Base-by-base conservation (phyloP, 2,113 vertebrate species). In the Bucco capensis region DNA sequence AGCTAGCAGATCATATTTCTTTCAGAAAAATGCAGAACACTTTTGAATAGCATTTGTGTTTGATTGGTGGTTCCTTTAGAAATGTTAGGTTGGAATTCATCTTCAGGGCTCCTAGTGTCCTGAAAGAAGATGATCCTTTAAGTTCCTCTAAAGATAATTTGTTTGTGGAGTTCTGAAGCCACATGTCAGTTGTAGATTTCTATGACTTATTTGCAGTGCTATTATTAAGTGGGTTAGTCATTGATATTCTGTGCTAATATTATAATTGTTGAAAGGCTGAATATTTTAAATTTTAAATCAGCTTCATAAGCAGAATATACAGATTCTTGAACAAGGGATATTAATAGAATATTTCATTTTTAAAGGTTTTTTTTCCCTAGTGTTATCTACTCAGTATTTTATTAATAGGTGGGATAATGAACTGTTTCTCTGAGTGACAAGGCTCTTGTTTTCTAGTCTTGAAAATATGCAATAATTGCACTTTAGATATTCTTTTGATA, bases 41-140 rank as follows among this genome's bases (percentile, higher is more conserved):
- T 89, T 89, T 70, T 23, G 9, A 73, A 77, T 44, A 70, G 19
- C 42, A 23, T 91, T 93, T 87, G 9, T 50, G 13, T 89, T 90
- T 89, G 46, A 73, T 94, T 92, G 89, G 60, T 76, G 54, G 62
- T 79, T 89, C 19, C 21, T 74, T 13, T 51, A 6, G 49, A 71
- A 85, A 44, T 3, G 46, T 58, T 27, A 51, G 16, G 10, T 40
- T 92, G 33, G 37, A 84, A 57, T 89, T 82, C 3, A 50, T 73
- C 67, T 73, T 83, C 50, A 73, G 47, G 10, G 4, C 15, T 83
- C 6, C 10, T 6, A 64, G 23, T 3, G 24, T 49, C 54, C 51
- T 75, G 58, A 72, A 79, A 83, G 46, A 79, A 80, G 65, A 76
- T 25, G 0, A 10, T 85, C 65, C 40, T 54, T 25, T 49, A 60